Conservation (phyloP, 2,113 vertebrate species). For the Sorex fumeus region DNA sequence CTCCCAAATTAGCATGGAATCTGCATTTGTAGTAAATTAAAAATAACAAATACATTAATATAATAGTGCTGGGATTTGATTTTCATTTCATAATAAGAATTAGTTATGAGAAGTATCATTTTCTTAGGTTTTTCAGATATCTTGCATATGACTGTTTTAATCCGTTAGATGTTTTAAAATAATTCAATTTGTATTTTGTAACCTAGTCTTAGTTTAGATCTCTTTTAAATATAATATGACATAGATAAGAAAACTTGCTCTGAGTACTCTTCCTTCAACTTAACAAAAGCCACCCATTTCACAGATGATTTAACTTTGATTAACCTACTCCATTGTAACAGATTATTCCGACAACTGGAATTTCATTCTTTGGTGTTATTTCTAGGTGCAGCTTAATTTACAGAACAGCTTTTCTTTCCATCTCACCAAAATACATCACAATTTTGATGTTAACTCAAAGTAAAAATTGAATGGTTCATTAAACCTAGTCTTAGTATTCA, state of each 20-base stretch:
- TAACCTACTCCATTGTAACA: conserved; percentile 89
- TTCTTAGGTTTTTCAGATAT: conserved; percentile 49
- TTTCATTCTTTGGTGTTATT: conserved; percentile 87
- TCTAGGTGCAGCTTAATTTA: conserved; percentile 88
- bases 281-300: conserved; percentile 92
- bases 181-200: conserved; percentile 55
- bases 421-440: conserved; percentile 90
- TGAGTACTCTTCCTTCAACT: conserved; percentile 85
- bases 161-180: conserved; percentile 67
- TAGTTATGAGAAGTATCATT: conserved; percentile 26
- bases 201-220: conserved; percentile 50
- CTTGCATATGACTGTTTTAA: conserved; percentile 56
- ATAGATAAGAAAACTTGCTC: conserved; percentile 84
- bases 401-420: conserved; percentile 87
- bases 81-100: conserved; percentile 51
- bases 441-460: conserved; percentile 89
- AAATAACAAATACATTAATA: conserved; percentile 51
- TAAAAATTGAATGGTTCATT: conserved; percentile 90
- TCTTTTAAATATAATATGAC: conserved; percentile 82
- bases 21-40: conserved; percentile 37
- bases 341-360: conserved; percentile 89
- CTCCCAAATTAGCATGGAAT: conserved; percentile 11
- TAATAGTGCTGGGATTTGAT: conserved; percentile 43
- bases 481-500: conserved; percentile 87
- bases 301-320: conserved; percentile 93